Conservation (phyloP, 2,797 vertebrate genomes). For the Mastacembelus armatus region DNA sequence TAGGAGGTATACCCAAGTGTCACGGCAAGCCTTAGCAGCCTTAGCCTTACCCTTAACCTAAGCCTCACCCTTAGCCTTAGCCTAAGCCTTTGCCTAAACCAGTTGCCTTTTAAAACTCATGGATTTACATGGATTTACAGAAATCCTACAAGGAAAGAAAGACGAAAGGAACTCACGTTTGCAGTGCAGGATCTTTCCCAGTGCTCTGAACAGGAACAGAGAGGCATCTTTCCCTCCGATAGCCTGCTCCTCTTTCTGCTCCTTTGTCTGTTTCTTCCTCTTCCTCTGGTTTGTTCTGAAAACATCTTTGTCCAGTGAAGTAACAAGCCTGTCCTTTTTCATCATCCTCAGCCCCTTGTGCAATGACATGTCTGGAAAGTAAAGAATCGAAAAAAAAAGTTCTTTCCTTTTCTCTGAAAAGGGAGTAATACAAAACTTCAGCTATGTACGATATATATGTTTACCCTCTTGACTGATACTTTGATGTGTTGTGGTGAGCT, state of each 20-base stretch:
- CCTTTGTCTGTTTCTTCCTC: conserved; percentile 73
- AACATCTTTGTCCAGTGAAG: conserved; percentile 65
- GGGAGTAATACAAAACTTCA: too few species aligned
- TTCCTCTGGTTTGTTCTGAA: conserved; percentile 78
- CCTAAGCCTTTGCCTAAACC: too few species aligned
- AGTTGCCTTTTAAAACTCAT: too few species aligned
- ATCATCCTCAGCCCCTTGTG: conserved; percentile 78
- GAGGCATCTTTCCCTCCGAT: conserved; percentile 93
- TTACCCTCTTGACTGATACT: too few species aligned
- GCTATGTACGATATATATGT: too few species aligned
- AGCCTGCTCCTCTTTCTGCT: conserved; percentile 78
- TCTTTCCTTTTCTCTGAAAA: too few species aligned
- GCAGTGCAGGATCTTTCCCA: conserved; percentile 96
- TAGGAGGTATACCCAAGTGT: too few species aligned
- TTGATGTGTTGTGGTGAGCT: neutral
- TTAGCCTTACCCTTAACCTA: too few species aligned
- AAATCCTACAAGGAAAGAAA: neutral
- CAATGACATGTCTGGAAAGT: conserved; percentile 73
- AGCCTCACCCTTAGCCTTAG: too few species aligned
- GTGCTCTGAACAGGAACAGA: conserved; percentile 94
- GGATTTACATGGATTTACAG: too few species aligned
- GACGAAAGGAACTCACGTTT: conserved; percentile 88
- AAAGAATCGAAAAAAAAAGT: too few species aligned
- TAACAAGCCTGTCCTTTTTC: conserved; percentile 74
- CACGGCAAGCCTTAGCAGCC: too few species aligned